Percentiles rank a stretch among this genome's conserved stretches.
Evolutionary conservation across 2,113 vertebrate species (phyloP).

Genomic region (Hemicordylus capensis): DNA sequence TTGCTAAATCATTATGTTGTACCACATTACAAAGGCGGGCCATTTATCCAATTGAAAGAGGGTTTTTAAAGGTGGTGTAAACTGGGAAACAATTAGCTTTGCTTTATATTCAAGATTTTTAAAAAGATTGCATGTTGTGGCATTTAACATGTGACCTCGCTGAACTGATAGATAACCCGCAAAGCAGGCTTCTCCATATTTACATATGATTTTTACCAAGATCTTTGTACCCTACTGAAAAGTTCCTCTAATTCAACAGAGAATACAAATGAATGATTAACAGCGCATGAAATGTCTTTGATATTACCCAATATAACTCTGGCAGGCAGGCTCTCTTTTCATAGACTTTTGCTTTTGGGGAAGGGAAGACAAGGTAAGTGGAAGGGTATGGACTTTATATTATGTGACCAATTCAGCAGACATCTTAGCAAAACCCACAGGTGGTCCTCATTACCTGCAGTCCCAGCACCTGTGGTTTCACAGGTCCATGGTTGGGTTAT

Average conservation of each 20-base stretch:
- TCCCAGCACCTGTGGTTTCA: too few relatives aligned
- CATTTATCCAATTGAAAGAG: neutral
- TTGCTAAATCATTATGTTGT: neutral
- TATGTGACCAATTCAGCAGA: too few relatives aligned
- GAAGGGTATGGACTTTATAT: neutral
- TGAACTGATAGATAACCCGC: neutral
- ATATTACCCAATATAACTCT: neutral
- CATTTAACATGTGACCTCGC: neutral
- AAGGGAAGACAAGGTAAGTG: neutral
- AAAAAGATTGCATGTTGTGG: neutral
- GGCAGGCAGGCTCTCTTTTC: neutral
- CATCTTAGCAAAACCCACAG: too few relatives aligned
- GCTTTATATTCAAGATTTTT: neutral
- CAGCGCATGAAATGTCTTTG: neutral
- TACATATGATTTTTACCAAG: neutral
- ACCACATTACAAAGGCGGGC: neutral
- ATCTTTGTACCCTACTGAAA: neutral
- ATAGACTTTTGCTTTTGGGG: neutral
- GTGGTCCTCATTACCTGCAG: too few relatives aligned
- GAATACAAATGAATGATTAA: neutral
- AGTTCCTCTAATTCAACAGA: neutral
- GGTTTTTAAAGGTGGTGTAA: neutral
- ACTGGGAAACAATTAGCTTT: neutral
- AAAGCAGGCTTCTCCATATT: neutral
- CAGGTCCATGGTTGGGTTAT: too few relatives aligned